Evolutionary conservation across 1,140 invertebrate genomes (phyloP).

Genomic region (Onthophagus taurus): DNA sequence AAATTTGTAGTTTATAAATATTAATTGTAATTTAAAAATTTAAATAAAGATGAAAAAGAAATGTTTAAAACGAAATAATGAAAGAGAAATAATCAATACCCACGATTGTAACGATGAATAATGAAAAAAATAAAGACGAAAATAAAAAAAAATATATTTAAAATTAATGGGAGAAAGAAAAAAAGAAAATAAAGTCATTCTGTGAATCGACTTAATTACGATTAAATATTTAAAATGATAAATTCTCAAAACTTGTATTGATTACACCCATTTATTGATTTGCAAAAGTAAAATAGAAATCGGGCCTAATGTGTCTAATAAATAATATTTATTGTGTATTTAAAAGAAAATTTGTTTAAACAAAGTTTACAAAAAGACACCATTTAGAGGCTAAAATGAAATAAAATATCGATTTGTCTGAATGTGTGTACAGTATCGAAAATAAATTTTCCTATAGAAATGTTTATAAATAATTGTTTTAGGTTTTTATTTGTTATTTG

Average conservation of each 20-base stretch:
- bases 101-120: too few relatives aligned
- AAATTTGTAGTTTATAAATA: constrained; percentile 26
- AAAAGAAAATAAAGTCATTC: constrained; percentile 18
- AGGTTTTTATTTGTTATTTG: too few relatives aligned
- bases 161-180: constrained; percentile 2
- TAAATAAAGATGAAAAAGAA: too few relatives aligned
- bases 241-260: too few relatives aligned
- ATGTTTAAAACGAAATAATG: too few relatives aligned
- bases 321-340: constrained; percentile 12
- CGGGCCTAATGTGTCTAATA: constrained; percentile 13
- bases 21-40: constrained; percentile 19
- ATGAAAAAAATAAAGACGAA: constrained; percentile 5
- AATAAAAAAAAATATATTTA: constrained; percentile 7
- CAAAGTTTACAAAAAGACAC: not conserved
- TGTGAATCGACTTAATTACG: constrained; percentile 28
- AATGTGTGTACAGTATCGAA: too few relatives aligned
- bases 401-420: too few relatives aligned
- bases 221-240: too few relatives aligned
- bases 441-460: too few relatives aligned
- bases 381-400: too few relatives aligned
- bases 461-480: too few relatives aligned
- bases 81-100: too few relatives aligned
- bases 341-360: not conserved
- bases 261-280: constrained; percentile 5
- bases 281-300: constrained; percentile 17